Evolutionary conservation across 2,113 vertebrate genomes (phyloP).

Genomic region (Callospermophilus lateralis): DNA sequence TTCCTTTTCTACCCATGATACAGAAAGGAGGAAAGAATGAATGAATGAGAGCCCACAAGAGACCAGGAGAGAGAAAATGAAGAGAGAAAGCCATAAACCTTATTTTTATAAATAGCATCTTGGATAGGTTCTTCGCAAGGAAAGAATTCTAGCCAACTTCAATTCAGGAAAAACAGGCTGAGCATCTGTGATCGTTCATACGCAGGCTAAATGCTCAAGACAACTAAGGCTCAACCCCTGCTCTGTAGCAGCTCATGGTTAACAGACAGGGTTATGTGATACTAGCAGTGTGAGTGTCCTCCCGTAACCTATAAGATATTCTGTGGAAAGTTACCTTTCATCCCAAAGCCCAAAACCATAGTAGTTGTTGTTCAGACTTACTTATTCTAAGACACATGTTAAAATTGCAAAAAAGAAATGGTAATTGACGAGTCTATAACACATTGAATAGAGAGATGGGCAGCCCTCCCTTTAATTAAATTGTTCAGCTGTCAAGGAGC

Average conservation of each 20-base stretch:
- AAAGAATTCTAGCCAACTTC: not conserved
- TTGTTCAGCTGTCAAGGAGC: not conserved
- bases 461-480: not conserved
- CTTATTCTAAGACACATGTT: not conserved
- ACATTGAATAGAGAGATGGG: not conserved
- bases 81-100: not conserved
- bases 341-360: not conserved
- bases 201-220: not conserved
- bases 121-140: not conserved
- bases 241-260: not conserved
- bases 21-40: not conserved
- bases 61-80: not conserved
- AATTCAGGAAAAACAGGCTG: not conserved
- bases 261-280: not conserved
- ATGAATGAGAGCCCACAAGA: constrained; percentile 14
- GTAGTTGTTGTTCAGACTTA: not conserved
- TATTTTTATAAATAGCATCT: constrained; percentile 24
- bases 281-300: not conserved
- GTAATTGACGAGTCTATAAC: not conserved
- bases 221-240: not conserved
- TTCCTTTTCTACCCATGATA: constrained; percentile 41
- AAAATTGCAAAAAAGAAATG: not conserved
- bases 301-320: not conserved
- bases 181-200: constrained; percentile 13
- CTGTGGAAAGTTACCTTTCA: not conserved